Conservation (phyloP, 2,797 vertebrate genomes). For the Megaceryle alcyon region DNA sequence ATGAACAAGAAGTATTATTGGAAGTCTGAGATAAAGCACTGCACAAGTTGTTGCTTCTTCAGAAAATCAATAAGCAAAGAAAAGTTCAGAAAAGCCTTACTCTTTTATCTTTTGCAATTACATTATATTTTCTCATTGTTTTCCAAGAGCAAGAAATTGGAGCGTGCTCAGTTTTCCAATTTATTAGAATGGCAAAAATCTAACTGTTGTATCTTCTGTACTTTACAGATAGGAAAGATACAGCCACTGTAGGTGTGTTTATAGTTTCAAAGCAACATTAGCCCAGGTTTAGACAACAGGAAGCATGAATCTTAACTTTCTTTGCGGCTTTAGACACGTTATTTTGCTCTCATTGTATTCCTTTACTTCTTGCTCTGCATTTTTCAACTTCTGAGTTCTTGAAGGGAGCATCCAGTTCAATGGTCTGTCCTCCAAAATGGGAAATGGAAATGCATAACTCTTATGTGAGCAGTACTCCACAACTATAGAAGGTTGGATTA, state of each 20-base stretch:
- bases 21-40: neutral
- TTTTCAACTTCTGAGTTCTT: neutral
- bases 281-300: neutral
- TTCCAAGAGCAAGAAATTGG: neutral
- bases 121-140: neutral
- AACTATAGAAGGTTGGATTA: neutral
- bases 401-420: neutral
- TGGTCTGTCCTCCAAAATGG: neutral
- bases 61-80: neutral
- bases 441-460: fast-evolving
- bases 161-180: neutral
- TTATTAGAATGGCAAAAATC: neutral
- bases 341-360: neutral
- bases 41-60: neutral
- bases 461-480: neutral
- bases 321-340: neutral
- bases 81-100: neutral
- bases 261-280: neutral
- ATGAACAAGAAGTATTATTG: neutral
- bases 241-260: neutral
- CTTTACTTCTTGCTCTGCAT: neutral
- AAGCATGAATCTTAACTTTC: neutral
- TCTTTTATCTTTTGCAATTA: neutral
- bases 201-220: neutral
- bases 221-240: neutral